Percentiles rank a stretch among this genome's conserved stretches.
phyloP scores from a whole-genome alignment of 2,888 invertebrate species.

The Charanyca ferruginea region DNA sequence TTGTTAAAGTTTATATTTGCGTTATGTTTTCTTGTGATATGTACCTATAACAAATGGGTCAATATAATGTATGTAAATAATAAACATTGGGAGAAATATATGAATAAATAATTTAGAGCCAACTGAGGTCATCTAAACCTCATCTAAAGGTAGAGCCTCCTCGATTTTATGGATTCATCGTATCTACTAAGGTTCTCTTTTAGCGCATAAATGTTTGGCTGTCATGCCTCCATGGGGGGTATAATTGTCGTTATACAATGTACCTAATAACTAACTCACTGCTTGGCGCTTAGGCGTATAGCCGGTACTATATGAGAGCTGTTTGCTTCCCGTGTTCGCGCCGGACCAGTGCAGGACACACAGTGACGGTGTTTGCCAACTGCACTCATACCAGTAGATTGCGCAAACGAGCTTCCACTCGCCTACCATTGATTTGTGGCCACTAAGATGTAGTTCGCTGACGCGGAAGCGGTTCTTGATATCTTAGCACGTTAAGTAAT shows the following conservation, averaged over 20 bases:
- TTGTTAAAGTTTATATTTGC: constrained; percentile 22
- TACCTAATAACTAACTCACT: constrained; percentile 17
- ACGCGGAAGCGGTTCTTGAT: constrained; percentile 68
- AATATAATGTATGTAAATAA: constrained; percentile 53
- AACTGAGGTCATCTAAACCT: constrained; percentile 36
- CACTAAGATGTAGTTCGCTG: constrained; percentile 68
- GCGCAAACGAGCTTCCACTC: constrained; percentile 68
- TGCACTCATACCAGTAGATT: constrained; percentile 54
- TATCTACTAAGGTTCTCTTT: constrained; percentile 13
- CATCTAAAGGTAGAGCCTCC: constrained; percentile 20
- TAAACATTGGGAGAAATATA: constrained; percentile 41
- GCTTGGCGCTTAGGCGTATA: background rate
- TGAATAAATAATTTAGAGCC: constrained; percentile 38
- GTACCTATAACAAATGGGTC: constrained; percentile 46
- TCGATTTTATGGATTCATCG: constrained; percentile 11
- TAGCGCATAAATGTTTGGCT: constrained; percentile 7
- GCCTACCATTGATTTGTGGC: constrained; percentile 68
- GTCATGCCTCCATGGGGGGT: background rate
- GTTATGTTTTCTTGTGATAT: constrained; percentile 27
- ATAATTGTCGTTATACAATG: constrained; percentile 3
- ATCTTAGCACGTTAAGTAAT: constrained; percentile 68
- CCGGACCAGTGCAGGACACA: constrained; percentile 41
- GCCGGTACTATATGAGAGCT: background rate
- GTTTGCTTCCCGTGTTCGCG: constrained; percentile 6
- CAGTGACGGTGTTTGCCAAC: constrained; percentile 58